phyloP scores from a whole-genome alignment of 2,113 vertebrate species.

The Datnioides undecimradiatus region DNA sequence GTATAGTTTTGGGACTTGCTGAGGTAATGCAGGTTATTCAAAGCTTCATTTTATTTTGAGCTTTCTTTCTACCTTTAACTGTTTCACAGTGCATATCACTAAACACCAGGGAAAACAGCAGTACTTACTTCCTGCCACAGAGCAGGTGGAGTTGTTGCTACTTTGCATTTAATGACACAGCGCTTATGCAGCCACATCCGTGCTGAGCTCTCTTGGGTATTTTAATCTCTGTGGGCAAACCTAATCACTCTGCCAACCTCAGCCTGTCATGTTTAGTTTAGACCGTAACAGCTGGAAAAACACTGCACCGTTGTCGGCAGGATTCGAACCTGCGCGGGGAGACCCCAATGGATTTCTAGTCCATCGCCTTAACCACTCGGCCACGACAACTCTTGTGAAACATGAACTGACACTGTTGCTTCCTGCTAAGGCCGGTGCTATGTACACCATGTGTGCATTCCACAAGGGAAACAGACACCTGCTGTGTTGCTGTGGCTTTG shows the following conservation, averaged over 20 bases:
- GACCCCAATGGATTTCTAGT: conserved; percentile 95
- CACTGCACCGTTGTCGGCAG: conserved; percentile 87
- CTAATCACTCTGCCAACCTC: not conserved
- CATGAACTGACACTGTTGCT: rapidly evolving
- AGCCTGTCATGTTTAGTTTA: not conserved
- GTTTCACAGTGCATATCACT: not conserved
- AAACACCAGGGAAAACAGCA: not conserved
- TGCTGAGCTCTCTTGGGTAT: not conserved
- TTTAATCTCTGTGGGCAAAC: not conserved
- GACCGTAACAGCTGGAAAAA: conserved; percentile 25
- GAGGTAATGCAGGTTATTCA: not conserved
- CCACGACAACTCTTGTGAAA: conserved; percentile 68
- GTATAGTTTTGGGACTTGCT: not conserved
- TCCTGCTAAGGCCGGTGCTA: not conserved
- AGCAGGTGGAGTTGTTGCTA: not conserved
- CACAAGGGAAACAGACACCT: conserved; percentile 46
- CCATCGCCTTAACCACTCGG: conserved; percentile 89
- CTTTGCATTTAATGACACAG: not conserved
- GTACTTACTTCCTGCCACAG: not conserved
- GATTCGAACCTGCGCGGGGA: conserved; percentile 97
- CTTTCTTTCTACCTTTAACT: not conserved
- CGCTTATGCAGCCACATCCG: not conserved
- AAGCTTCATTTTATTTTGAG: not conserved
- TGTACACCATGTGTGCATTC: not conserved
- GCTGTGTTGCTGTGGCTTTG: not conserved